Evolutionary conservation across 1,140 invertebrate species (phyloP).

Genomic region (Phocides pigmalion): DNA sequence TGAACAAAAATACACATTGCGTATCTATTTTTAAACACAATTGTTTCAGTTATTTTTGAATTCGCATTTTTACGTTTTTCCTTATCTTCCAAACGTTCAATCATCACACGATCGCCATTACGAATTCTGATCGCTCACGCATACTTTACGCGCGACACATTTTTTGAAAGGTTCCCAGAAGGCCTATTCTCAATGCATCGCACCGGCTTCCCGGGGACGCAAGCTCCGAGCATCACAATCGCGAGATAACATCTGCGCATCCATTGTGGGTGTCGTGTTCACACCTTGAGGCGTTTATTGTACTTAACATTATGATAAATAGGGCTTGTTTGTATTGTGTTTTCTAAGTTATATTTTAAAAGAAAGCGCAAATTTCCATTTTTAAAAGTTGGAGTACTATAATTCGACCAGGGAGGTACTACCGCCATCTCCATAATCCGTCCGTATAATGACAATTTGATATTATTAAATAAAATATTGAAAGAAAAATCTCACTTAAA

Average conservation of each 20-base stretch:
- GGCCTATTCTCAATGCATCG: slow-evolving; percentile 29
- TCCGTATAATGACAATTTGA: too few species aligned
- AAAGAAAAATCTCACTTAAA: too few species aligned
- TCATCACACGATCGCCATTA: slow-evolving; percentile 14
- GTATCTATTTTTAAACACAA: background rate
- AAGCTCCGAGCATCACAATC: slow-evolving; percentile 53
- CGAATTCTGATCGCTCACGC: slow-evolving; percentile 18
- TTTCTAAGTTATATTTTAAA: too few species aligned
- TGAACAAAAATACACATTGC: too few species aligned
- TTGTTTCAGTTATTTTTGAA: background rate
- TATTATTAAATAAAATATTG: too few species aligned
- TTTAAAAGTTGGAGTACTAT: too few species aligned
- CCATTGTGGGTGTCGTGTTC: slow-evolving; percentile 48
- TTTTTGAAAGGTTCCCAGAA: slow-evolving; percentile 60
- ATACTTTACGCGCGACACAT: slow-evolving; percentile 61
- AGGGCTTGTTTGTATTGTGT: too few species aligned
- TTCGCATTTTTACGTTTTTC: background rate
- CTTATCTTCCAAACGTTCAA: slow-evolving; percentile 4
- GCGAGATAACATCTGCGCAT: slow-evolving; percentile 53
- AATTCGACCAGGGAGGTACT: too few species aligned
- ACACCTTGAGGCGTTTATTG: slow-evolving; percentile 47
- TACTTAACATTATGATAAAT: slow-evolving; percentile 11
- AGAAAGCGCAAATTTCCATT: too few species aligned
- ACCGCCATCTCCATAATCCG: too few species aligned
- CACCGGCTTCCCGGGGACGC: slow-evolving; percentile 39